These are phyloP conservation scores for Tenualosa thibaudeaui DNA, from an alignment of 2,797 vertebrate genomes.

Conservation along the genomic window DNA sequence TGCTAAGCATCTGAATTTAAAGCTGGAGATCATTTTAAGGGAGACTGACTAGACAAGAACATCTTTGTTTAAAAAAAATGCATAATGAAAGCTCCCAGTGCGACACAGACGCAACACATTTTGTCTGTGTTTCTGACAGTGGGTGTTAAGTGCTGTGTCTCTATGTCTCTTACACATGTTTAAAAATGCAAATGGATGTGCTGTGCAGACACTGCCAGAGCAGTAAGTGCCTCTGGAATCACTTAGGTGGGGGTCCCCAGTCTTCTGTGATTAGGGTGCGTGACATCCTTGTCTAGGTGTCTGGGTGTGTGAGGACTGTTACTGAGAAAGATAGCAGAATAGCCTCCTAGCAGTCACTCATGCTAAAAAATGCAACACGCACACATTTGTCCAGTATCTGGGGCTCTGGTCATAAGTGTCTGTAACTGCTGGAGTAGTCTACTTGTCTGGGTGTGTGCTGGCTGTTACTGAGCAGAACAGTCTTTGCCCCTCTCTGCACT, in stretches of 20 bases:
- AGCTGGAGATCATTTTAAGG: not conserved
- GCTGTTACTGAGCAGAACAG: conserved; percentile 31
- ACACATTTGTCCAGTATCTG: not conserved
- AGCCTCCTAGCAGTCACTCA: not conserved
- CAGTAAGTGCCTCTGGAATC: too few species aligned
- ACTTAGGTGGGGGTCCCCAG: too few species aligned
- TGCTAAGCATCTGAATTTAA: not conserved
- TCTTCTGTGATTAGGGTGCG: not conserved
- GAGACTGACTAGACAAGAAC: not conserved
- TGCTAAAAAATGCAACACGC: not conserved
- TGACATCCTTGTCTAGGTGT: not conserved
- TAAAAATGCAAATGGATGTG: not conserved
- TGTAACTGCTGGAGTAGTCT: not conserved
- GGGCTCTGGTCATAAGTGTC: not conserved
- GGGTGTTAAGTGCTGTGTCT: not conserved
- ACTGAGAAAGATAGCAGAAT: not conserved
- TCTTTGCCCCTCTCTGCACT: not conserved
- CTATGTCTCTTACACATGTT: not conserved
- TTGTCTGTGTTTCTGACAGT: not conserved
- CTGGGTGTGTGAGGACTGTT: not conserved
- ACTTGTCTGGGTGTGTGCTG: not conserved
- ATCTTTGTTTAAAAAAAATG: not conserved
- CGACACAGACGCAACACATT: not conserved
- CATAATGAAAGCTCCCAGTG: not conserved
- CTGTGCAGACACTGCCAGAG: not conserved